A percentile compares a stretch with the other conserved stretches of the same genome.
phyloP scores from a whole-genome alignment of 2,888 invertebrate genomes.

The Xanthorhoe spadicearia region DNA sequence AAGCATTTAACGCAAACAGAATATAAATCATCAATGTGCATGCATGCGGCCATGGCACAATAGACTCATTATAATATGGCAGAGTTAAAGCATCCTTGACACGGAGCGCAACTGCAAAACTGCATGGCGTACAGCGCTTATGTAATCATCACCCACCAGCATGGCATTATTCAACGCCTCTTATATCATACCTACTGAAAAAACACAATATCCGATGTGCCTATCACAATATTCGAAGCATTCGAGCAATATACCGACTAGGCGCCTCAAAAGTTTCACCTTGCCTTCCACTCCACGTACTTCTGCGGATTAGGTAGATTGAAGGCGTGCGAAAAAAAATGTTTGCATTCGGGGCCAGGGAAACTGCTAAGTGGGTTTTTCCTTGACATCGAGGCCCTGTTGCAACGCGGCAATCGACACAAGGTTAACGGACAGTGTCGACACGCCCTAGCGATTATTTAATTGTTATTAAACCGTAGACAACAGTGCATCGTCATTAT shows the following conservation, averaged over 20 bases:
- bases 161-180: constrained; percentile 60
- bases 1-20: constrained; percentile 39
- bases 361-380: constrained; percentile 82
- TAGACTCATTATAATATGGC: constrained; percentile 64
- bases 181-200: constrained; percentile 58
- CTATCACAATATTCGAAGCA: constrained; percentile 18
- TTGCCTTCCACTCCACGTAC: constrained; percentile 22
- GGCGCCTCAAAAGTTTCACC: constrained; percentile 35
- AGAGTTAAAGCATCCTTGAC: constrained; percentile 76
- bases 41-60: constrained; percentile 68
- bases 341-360: constrained; percentile 75
- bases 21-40: constrained; percentile 40
- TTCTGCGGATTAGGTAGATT: constrained; percentile 43
- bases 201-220: constrained; percentile 30
- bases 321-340: constrained; percentile 57
- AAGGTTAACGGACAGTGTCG: constrained; percentile 71
- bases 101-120: constrained; percentile 51
- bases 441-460: constrained; percentile 83
- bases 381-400: constrained; percentile 82
- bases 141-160: constrained; percentile 69
- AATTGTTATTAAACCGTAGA: constrained; percentile 80
- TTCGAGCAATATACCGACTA: constrained; percentile 15
- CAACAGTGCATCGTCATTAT: constrained; percentile 62
- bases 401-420: constrained; percentile 80
- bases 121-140: constrained; percentile 60